Evolutionary conservation across 1,140 invertebrate species (phyloP).

Genomic region (Drosophila ambigua): DNA sequence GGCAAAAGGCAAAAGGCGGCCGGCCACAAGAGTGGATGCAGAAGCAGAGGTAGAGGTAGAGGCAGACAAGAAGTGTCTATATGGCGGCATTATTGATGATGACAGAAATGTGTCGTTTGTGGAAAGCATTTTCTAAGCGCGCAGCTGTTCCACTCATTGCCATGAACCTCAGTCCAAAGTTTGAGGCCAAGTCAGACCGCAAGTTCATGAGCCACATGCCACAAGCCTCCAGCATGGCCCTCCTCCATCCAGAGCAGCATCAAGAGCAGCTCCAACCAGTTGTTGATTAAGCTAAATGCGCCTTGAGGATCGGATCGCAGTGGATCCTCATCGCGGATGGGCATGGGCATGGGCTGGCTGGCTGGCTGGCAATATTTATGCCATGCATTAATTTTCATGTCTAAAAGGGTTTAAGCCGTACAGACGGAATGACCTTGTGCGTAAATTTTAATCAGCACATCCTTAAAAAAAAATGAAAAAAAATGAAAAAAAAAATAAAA

Average conservation of each 20-base stretch:
- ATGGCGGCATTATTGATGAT: conserved; percentile 80
- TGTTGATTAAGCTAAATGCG: conserved; percentile 50
- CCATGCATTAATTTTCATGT: conserved; percentile 74
- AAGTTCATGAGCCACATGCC: conserved; percentile 35
- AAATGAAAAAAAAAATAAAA: conserved; percentile 4
- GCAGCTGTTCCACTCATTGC: conserved; percentile 54
- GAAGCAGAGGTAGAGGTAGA: not conserved
- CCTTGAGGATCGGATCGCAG: conserved; percentile 42
- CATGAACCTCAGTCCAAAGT: conserved; percentile 37
- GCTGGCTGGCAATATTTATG: conserved; percentile 66
- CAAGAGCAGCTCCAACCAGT: conserved; percentile 32
- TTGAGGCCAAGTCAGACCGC: conserved; percentile 18
- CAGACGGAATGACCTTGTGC: conserved; percentile 66
- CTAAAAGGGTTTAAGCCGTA: conserved; percentile 41
- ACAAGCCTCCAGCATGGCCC: not conserved
- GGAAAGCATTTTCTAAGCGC: conserved; percentile 59
- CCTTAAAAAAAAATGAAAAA: conserved; percentile 43
- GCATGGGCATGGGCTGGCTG: conserved; percentile 9
- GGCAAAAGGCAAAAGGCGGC: conserved; percentile 64
- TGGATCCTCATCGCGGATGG: conserved; percentile 1
- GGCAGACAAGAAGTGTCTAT: conserved; percentile 54
- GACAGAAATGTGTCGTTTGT: conserved; percentile 76
- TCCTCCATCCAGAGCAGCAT: not conserved
- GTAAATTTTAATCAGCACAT: conserved; percentile 74
- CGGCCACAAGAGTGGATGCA: conserved; percentile 1